phyloP scores from a whole-genome alignment of 2,113 vertebrate genomes.

The Elachura formosa region DNA sequence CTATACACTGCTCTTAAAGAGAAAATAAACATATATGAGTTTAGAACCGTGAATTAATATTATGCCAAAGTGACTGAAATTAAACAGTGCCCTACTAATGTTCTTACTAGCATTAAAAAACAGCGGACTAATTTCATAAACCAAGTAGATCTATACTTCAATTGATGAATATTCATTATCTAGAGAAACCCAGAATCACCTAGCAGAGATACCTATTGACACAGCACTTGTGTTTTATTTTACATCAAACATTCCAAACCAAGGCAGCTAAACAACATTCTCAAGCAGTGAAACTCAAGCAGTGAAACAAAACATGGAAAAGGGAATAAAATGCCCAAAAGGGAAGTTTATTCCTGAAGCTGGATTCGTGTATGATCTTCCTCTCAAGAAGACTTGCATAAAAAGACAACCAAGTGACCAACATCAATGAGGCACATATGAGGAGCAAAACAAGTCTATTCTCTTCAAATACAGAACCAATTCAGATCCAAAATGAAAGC shows the following conservation, averaged over 20 bases:
- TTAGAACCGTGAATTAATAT: neutral
- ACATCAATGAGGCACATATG: neutral
- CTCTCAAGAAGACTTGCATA: neutral
- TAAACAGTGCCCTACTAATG: neutral
- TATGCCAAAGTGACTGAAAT: neutral
- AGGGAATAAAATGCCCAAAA: neutral
- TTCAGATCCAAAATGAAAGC: neutral
- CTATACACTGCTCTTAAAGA: neutral
- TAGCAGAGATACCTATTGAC: accelerated
- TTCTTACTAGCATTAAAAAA: neutral
- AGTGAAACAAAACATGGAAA: neutral
- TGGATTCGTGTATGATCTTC: neutral
- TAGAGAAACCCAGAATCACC: neutral
- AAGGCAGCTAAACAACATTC: neutral
- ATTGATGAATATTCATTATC: neutral
- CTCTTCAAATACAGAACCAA: neutral
- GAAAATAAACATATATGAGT: neutral
- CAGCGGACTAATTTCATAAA: neutral
- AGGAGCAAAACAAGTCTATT: neutral
- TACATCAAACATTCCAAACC: neutral
- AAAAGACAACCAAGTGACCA: neutral
- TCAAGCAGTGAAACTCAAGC: neutral
- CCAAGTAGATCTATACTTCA: neutral
- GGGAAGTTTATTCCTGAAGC: neutral
- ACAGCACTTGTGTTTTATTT: neutral